A percentile compares a stretch with the other conserved stretches of the same genome.
phyloP scores from a whole-genome alignment of 2,888 invertebrate genomes.

The Lasioglossum leucozonium region DNA sequence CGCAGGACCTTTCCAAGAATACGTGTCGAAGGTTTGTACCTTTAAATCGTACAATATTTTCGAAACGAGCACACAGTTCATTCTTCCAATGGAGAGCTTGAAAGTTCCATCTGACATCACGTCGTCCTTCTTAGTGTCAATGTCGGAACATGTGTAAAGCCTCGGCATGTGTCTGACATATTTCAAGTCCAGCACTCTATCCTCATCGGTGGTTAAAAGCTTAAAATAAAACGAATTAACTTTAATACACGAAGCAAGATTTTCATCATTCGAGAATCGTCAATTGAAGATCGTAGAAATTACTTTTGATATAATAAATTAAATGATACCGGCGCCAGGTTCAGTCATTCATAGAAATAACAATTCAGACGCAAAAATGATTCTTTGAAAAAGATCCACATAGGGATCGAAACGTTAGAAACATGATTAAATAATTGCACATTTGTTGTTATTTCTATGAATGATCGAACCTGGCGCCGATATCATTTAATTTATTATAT shows the following conservation, averaged over 20 bases:
- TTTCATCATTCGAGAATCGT: not conserved
- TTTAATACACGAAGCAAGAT: not conserved
- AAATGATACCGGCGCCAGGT: too few relatives aligned
- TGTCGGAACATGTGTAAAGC: constrained; percentile 85
- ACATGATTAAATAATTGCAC: too few relatives aligned
- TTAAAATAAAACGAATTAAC: constrained; percentile 78
- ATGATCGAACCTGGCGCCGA: too few relatives aligned
- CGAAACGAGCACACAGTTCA: constrained; percentile 90
- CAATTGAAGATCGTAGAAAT: constrained; percentile 9
- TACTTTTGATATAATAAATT: too few relatives aligned
- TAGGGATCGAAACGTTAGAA: too few relatives aligned
- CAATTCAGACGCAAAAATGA: too few relatives aligned
- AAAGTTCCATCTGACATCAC: constrained; percentile 90
- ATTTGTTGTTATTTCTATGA: too few relatives aligned
- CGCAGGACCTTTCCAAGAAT: not conserved
- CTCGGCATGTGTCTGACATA: constrained; percentile 89
- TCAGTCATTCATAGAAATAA: too few relatives aligned
- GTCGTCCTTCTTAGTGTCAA: constrained; percentile 84
- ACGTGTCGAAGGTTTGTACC: constrained; percentile 83
- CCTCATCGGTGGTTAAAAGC: constrained; percentile 92
- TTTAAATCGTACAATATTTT: constrained; percentile 88
- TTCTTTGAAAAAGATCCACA: too few relatives aligned
- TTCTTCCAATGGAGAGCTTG: constrained; percentile 89
- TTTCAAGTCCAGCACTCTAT: constrained; percentile 92
- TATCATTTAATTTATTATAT: too few relatives aligned